These are phyloP conservation scores for Corvus hawaiiensis DNA, from an alignment of 2,113 vertebrate genomes.

Conservation along the genomic window DNA sequence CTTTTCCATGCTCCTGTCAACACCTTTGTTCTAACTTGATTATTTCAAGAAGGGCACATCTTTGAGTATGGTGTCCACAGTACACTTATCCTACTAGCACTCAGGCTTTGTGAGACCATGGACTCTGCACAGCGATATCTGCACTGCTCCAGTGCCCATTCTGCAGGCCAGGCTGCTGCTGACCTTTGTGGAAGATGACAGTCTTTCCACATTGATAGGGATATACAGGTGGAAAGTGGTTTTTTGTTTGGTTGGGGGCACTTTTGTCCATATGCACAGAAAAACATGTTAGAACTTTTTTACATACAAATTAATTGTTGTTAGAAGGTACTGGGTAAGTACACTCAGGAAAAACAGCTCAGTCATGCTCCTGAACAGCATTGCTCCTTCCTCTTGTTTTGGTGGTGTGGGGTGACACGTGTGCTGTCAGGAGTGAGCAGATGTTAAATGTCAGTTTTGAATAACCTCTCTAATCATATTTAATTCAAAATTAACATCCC, in stretches of 20 bases:
- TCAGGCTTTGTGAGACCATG: neutral
- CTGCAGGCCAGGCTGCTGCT: neutral
- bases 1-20: neutral
- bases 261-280: neutral
- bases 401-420: neutral
- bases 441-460: neutral
- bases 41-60: neutral
- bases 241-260: neutral
- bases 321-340: neutral
- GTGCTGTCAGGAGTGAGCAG: neutral
- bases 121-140: neutral
- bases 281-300: neutral
- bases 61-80: neutral
- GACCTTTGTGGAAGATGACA: neutral
- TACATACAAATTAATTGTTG: neutral
- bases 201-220: neutral
- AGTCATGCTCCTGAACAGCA: neutral
- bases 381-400: neutral
- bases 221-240: accelerated
- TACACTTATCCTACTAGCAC: neutral
- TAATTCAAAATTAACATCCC: neutral
- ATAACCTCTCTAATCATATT: neutral
- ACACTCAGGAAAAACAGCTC: neutral
- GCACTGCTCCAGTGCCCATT: neutral
- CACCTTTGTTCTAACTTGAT: neutral